Percentiles rank a stretch among this genome's conserved stretches.
Evolutionary conservation across 1,140 invertebrate species (phyloP).

Genomic region (Mercenaria mercenaria): DNA sequence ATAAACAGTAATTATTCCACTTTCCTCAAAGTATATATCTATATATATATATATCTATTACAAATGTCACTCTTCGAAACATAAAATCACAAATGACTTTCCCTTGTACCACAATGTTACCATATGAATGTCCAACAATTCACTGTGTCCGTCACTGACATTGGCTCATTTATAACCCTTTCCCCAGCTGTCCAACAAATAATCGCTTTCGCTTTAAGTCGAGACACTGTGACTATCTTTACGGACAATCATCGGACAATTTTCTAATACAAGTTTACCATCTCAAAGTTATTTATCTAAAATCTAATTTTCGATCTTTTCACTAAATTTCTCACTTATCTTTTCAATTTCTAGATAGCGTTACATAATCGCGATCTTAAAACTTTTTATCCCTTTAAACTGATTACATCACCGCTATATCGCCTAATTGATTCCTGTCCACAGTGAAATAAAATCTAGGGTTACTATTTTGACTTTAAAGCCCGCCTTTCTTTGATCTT

Average conservation of each 20-base stretch:
- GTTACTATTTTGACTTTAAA: conserved; percentile 39
- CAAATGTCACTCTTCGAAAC: not conserved
- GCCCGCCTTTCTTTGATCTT: conserved; percentile 34
- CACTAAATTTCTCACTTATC: conserved; percentile 43
- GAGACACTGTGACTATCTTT: conserved; percentile 38
- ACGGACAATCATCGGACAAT: not conserved
- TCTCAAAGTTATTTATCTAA: conserved; percentile 43
- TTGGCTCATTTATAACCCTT: conserved; percentile 45
- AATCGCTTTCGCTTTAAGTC: conserved; percentile 38
- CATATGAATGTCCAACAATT: not conserved
- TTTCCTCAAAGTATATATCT: not conserved
- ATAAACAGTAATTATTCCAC: not conserved
- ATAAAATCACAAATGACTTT: conserved; percentile 38
- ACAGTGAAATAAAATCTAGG: conserved; percentile 3
- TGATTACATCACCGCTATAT: conserved; percentile 37
- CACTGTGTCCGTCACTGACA: conserved; percentile 27
- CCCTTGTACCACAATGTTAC: not conserved
- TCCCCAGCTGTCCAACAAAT: conserved; percentile 21
- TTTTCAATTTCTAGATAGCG: conserved; percentile 28
- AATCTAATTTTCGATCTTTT: conserved; percentile 15
- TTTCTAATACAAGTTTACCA: not conserved
- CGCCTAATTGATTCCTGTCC: conserved; percentile 57
- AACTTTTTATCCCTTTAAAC: conserved; percentile 53
- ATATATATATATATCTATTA: not conserved
- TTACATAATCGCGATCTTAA: conserved; percentile 29